A percentile compares a stretch with the other conserved stretches of the same genome.
These are phyloP conservation scores for Chlorospingus semifuscus DNA, from an alignment of 2,797 vertebrate genomes.

Conservation along the genomic window DNA sequence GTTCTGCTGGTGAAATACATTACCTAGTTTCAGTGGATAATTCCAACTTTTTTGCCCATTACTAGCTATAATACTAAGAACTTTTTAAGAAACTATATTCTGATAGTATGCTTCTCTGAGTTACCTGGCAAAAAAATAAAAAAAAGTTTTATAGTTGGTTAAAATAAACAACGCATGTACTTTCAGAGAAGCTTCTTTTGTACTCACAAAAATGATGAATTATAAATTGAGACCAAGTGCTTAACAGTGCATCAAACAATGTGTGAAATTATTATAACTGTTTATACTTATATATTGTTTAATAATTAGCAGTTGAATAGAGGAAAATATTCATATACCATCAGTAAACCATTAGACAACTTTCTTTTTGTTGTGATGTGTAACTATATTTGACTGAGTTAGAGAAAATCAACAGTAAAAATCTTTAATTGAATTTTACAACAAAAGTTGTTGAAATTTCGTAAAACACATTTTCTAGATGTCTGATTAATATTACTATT, in stretches of 20 bases:
- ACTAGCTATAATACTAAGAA: background rate
- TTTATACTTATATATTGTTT: background rate
- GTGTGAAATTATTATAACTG: background rate
- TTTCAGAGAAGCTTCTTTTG: background rate
- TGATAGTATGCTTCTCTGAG: background rate
- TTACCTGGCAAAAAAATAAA: background rate
- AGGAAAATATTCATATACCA: background rate
- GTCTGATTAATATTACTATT: background rate
- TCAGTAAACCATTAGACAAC: background rate
- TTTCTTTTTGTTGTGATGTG: background rate
- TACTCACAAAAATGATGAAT: background rate
- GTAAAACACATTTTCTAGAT: background rate
- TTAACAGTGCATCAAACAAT: background rate
- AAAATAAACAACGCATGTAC: fast-evolving
- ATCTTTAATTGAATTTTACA: background rate
- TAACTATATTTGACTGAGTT: background rate
- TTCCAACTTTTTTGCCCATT: background rate
- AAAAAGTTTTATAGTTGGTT: fast-evolving
- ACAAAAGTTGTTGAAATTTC: background rate
- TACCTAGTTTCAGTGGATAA: background rate
- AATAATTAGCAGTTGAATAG: background rate
- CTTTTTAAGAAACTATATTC: background rate
- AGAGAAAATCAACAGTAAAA: background rate
- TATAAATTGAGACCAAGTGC: background rate
- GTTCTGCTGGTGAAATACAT: background rate